These are phyloP conservation scores for Eupelmus urozonus DNA, from an alignment of 2,888 invertebrate species.

Conservation along the genomic window DNA sequence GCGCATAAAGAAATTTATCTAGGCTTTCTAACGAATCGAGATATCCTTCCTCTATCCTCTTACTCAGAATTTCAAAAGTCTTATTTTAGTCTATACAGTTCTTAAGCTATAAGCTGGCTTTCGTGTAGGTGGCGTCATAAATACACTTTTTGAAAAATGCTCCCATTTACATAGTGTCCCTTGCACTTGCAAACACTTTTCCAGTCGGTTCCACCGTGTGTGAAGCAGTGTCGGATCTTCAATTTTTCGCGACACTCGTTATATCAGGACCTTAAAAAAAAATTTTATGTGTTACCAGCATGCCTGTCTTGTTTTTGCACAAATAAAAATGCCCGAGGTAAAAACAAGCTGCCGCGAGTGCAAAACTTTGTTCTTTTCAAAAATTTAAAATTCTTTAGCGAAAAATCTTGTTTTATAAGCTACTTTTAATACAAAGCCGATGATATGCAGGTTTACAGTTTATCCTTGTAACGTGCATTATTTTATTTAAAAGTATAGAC, in stretches of 20 bases:
- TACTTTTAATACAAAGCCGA: background rate
- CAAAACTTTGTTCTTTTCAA: too few relatives aligned
- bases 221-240: background rate
- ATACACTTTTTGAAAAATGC: constrained; percentile 32
- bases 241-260: constrained; percentile 6
- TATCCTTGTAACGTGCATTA: background rate
- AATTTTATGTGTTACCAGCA: constrained; percentile 3
- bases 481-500: background rate
- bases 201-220: background rate
- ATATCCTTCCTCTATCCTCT: background rate
- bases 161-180: constrained; percentile 7
- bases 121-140: background rate
- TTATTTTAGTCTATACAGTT: constrained; percentile 30
- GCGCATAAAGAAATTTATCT: constrained; percentile 39
- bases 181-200: constrained; percentile 14
- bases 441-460: background rate
- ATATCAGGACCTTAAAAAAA: constrained; percentile 42
- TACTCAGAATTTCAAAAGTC: background rate
- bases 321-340: too few relatives aligned
- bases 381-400: background rate
- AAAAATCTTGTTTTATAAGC: background rate
- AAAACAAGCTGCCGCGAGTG: too few relatives aligned
- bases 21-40: constrained; percentile 50
- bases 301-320: too few relatives aligned
- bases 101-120: constrained; percentile 13